A percentile compares a stretch with the other conserved stretches of the same genome.
Conservation (phyloP, 2,888 invertebrate species). For the Uropetala carovei region DNA sequence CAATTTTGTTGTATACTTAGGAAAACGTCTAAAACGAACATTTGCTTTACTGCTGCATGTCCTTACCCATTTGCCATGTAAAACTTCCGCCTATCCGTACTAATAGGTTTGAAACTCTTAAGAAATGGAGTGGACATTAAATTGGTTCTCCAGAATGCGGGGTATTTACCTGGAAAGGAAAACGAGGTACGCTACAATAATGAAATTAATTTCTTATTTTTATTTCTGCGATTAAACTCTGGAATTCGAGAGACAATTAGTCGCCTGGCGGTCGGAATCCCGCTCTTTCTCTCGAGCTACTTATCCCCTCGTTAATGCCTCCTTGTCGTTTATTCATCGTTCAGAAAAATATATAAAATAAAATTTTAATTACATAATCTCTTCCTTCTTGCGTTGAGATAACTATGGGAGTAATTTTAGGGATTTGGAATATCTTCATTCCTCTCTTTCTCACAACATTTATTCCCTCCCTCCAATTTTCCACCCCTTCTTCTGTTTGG, state of each 20-base stretch:
- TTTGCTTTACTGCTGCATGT: no score
- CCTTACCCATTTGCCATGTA: neutral
- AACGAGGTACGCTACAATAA: neutral
- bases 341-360: neutral
- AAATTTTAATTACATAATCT: slow-evolving; percentile 9
- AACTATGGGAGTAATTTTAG: neutral
- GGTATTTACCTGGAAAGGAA: neutral
- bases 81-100: neutral
- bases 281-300: neutral
- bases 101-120: neutral
- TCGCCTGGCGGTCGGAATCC: neutral
- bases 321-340: neutral
- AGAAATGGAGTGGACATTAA: no score
- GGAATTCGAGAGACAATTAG: neutral
- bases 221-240: neutral
- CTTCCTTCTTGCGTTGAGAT: neutral
- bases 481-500: neutral
- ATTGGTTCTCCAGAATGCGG: neutral
- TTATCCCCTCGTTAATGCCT: neutral
- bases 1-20: no score
- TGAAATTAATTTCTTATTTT: neutral
- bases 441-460: neutral
- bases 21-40: no score
- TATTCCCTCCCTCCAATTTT: neutral
- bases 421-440: neutral